Conservation (phyloP, 1,140 invertebrate genomes). For the Hyles euphorbiae region DNA sequence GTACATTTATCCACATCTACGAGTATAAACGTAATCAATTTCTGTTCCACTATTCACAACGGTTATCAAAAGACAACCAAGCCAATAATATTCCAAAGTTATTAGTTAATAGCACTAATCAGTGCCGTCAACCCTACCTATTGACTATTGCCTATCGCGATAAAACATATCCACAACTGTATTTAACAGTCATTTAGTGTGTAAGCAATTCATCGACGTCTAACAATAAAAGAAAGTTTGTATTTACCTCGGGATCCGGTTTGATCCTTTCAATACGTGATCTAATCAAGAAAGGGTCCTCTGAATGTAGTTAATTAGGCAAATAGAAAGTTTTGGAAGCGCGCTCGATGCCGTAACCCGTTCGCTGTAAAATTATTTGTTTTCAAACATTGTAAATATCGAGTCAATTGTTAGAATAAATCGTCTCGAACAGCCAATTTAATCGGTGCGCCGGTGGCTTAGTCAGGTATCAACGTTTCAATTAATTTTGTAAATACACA, state of each 20-base stretch:
- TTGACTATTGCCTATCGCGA: neutral
- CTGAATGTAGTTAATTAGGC: conserved; percentile 62
- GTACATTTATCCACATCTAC: too few relatives aligned
- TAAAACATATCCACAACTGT: neutral
- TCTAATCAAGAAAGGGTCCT: conserved; percentile 54
- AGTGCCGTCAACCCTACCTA: too few relatives aligned
- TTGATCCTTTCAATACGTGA: conserved; percentile 53
- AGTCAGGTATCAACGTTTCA: too few relatives aligned
- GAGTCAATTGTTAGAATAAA: conserved; percentile 22
- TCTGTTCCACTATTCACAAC: too few relatives aligned
- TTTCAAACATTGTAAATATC: conserved; percentile 38
- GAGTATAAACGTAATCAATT: too few relatives aligned
- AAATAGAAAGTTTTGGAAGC: conserved; percentile 54
- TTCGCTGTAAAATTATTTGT: conserved; percentile 37
- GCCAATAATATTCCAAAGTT: too few relatives aligned
- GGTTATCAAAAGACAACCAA: too few relatives aligned
- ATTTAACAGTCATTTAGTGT: conserved; percentile 26
- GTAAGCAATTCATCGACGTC: conserved; percentile 29
- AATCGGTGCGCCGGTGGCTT: too few relatives aligned
- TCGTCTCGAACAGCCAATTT: too few relatives aligned
- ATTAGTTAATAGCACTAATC: too few relatives aligned
- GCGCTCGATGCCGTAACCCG: conserved; percentile 12
- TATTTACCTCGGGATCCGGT: conserved; percentile 44
- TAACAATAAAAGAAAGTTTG: conserved; percentile 52
- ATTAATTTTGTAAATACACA: too few relatives aligned